Base-by-base conservation (phyloP, 1,140 invertebrate genomes). In the Lordiphosa mommai region DNA sequence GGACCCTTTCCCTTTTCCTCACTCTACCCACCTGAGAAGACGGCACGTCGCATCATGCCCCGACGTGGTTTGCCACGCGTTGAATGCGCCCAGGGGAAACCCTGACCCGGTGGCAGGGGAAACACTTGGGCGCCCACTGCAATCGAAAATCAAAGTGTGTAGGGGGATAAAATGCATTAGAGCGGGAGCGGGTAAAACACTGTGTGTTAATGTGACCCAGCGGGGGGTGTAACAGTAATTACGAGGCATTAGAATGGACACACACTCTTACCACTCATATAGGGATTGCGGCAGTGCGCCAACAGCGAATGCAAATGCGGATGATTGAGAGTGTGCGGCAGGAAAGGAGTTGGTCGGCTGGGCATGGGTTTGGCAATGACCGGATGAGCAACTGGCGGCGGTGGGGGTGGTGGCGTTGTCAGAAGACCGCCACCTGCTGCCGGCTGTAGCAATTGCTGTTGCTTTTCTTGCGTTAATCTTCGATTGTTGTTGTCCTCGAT, bases 1-100 rank as follows among this genome's bases (percentile, higher is more conserved):
- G 2, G 1, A 3, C n/a, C 0, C 6, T 1, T 9, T 8, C n/a
- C 0, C 6, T 1, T 9, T 8, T 2, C 30, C 50, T 34, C 68
- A 27, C 30, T 16, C 66, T 40, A 88, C 80, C 49, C 64, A 89
- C 88, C 88, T 71, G 88, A 89, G 77, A 96, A 96, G 20, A 98
- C 96, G 3, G 96, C 96, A 73, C 96, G 90, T 20, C 97, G 90
- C 94, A 99, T 96, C 96, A 99, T 98, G 0, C 97, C 97, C 6
- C 97, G 90, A 2, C 97, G 91, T 0, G 95, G 95, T 88, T 96
- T 96, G 29, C 95, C 95, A 88, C 94, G 87, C 5, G 93, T 91
- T 68, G 93, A 94, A 66, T 93, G 92, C 36, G 94, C 93, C 94
- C 95, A 96, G 16, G 95, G 94, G 86, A 96, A 96, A 1, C 93